These are phyloP conservation scores for Apostichopus japonicus DNA, from an alignment of 35 echinoderm and acorn worm genomes.

Conservation along the genomic window DNA sequence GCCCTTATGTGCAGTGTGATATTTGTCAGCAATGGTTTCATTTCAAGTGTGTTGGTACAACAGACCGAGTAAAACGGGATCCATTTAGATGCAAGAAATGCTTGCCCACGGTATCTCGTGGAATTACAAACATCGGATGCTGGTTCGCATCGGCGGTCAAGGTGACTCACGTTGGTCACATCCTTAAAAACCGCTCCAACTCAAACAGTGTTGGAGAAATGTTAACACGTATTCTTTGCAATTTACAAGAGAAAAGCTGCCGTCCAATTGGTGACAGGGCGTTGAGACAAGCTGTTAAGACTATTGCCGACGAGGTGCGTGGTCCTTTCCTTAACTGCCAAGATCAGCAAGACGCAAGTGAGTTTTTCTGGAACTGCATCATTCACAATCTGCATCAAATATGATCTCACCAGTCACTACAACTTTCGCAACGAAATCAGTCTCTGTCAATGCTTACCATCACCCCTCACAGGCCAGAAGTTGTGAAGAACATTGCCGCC, in stretches of 20 bases:
- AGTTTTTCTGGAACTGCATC: neutral
- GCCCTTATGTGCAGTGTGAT: neutral
- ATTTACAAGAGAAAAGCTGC: neutral
- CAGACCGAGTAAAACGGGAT: neutral
- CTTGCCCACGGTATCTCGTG: neutral
- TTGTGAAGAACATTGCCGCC: neutral
- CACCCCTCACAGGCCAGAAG: neutral
- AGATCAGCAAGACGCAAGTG: neutral
- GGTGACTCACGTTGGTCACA: neutral
- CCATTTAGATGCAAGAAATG: neutral
- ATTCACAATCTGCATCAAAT: neutral
- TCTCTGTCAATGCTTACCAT: neutral
- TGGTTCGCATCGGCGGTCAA: neutral
- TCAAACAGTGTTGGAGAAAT: neutral
- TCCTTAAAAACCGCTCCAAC: neutral
- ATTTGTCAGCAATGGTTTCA: neutral
- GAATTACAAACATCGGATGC: conserved; percentile 12
- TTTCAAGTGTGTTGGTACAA: neutral
- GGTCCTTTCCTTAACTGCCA: neutral
- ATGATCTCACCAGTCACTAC: neutral
- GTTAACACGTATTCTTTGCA: neutral
- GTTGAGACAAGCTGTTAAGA: too few species aligned
- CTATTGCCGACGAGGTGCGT: neutral
- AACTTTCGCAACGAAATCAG: neutral
- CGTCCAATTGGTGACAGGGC: neutral